Evolutionary conservation across 2,888 invertebrate species (phyloP), one percentile per base, ranked within the genome.

Genomic region (Lordiphosa andalusiaca): DNA sequence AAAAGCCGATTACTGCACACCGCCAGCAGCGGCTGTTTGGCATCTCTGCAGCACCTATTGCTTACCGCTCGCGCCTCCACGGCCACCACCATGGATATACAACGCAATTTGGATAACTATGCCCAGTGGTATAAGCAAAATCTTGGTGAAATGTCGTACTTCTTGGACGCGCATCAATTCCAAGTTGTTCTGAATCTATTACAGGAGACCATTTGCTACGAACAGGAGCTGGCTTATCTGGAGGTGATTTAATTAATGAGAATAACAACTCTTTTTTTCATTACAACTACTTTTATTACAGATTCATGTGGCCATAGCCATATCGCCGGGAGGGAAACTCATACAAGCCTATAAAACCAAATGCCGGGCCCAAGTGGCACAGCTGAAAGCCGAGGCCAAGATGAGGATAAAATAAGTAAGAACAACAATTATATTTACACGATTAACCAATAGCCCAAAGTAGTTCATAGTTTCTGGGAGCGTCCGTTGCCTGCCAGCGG

Each of bases 401-500:
- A 16, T 9, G 10, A 33, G 19, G 33, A 44, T 44, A 33, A 33
- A n/a, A 3, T 30, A 16, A 44, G 10, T 33, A 44, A 44, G 16
- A 6, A 30, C 30, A 30, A 13, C 19, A 49, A 19, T 23, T 16
- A 37, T 9, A 33, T 54, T 49, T 63, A 61, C 30, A 30, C 9
- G 56, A 50, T 55, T 56, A 49, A 38, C 12, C 16, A 10, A 16
- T 10, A 25, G 6, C 5, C 33, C n/a, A 30, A 10, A 2, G 4
- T 38, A 3, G 9, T 1, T 66, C 73, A 87, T 0, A 84, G 58
- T 56, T 86, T 86, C 53, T 82, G 80, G 0, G 78, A 62, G 6
- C 89, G 81, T 9, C 69, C 65, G 3, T 85, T 85, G 21, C 90
- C 90, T 0, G 88, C 89, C 35, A 86, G 42, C 3, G 93, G 93